Percentiles rank a stretch among this genome's conserved stretches.
phyloP scores from a whole-genome alignment of 2,797 vertebrate species.

The Tenualosa thibaudeaui region DNA sequence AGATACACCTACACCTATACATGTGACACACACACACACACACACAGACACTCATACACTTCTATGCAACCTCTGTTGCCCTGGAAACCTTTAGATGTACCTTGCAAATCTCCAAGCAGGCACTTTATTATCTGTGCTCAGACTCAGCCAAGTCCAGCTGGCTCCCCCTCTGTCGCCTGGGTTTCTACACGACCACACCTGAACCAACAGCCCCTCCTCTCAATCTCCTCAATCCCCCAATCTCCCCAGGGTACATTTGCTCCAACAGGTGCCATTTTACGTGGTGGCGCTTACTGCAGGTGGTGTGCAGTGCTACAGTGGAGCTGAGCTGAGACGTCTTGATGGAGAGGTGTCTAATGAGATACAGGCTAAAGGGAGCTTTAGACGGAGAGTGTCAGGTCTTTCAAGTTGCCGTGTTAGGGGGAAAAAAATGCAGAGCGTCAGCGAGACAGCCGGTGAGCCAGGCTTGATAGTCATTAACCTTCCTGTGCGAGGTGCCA shows the following conservation, averaged over 20 bases:
- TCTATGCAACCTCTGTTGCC: background rate
- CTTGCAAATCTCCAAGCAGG: background rate
- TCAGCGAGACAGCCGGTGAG: conserved; percentile 1
- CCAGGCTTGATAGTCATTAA: background rate
- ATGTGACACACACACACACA: background rate
- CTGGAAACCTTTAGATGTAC: background rate
- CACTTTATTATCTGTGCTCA: background rate
- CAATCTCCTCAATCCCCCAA: background rate
- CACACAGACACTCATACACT: background rate
- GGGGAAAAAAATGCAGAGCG: background rate
- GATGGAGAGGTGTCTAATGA: background rate
- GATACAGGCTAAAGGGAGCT: conserved; percentile 3
- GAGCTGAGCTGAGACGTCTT: background rate
- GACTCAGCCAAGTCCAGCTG: background rate
- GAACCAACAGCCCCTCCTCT: background rate
- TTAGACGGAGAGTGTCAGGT: background rate
- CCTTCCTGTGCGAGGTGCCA: background rate
- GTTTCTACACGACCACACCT: background rate
- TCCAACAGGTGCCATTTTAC: background rate
- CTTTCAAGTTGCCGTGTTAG: background rate
- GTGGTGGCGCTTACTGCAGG: background rate
- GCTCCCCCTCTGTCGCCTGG: background rate
- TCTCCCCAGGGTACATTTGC: background rate
- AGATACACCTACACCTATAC: background rate
- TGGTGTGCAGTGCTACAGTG: background rate